Conservation (phyloP, 2,888 invertebrate species). For the Leptogaster cylindrica region DNA sequence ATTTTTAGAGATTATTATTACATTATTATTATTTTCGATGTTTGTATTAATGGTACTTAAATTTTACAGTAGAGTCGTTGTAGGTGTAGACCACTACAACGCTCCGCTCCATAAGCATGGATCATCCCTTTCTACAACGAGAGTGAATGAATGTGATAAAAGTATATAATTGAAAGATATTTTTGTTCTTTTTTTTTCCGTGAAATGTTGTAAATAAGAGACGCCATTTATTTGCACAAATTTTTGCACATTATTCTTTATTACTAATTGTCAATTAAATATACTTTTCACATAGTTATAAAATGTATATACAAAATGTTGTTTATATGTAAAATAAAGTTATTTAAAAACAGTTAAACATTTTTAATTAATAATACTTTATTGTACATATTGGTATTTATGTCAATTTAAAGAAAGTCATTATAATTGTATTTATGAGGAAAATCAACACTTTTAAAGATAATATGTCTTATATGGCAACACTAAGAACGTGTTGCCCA, state of each 20-base stretch:
- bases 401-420: no score
- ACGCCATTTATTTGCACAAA: constrained; percentile 28
- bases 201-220: not conserved
- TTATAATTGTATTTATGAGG: no score
- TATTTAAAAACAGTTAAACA: not conserved
- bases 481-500: no score
- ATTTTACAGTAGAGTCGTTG: constrained; percentile 6
- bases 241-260: constrained; percentile 1
- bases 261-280: no score
- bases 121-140: constrained; percentile 29
- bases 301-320: not conserved
- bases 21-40: not conserved
- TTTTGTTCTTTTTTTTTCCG: constrained; percentile 7
- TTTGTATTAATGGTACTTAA: constrained; percentile 4
- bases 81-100: constrained; percentile 8
- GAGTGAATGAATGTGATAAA: constrained; percentile 36
- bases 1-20: constrained; percentile 10
- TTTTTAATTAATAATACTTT: no score
- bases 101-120: constrained; percentile 35
- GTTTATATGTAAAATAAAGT: no score
- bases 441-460: no score
- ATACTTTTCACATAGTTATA: no score
- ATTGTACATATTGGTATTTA: no score
- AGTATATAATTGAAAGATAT: not conserved
- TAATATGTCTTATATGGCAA: no score